Conservation (phyloP, 2,888 invertebrate genomes). For the Drosophila nr. medialis region DNA sequence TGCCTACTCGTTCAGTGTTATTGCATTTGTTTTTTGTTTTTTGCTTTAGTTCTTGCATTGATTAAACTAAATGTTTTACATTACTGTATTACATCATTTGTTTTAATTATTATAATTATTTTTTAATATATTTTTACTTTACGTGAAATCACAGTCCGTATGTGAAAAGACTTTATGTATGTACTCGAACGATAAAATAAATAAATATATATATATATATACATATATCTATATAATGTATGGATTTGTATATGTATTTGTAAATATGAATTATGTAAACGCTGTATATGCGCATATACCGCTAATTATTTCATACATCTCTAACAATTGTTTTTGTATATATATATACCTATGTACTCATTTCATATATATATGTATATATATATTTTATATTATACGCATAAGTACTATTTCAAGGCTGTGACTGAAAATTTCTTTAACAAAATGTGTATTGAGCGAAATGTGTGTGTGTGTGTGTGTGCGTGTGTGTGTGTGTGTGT, state of each 20-base stretch:
- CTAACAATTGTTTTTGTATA: slow-evolving; percentile 25
- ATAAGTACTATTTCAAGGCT: slow-evolving; percentile 58
- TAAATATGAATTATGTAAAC: slow-evolving; percentile 38
- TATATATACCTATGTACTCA: slow-evolving; percentile 31
- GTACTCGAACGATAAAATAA: slow-evolving; percentile 70
- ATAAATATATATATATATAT: slow-evolving; percentile 29
- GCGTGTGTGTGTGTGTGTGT: slow-evolving; percentile 6
- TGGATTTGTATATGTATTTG: slow-evolving; percentile 35
- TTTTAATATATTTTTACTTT: slow-evolving; percentile 68
- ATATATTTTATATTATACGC: slow-evolving; percentile 32
- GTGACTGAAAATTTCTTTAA: slow-evolving; percentile 47
- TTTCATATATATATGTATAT: slow-evolving; percentile 25
- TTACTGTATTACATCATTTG: slow-evolving; percentile 35
- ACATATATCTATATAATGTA: slow-evolving; percentile 18
- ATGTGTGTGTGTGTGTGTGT: slow-evolving; percentile 1
- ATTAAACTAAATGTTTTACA: slow-evolving; percentile 40
- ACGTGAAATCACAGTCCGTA: slow-evolving; percentile 85
- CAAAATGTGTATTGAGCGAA: slow-evolving; percentile 45
- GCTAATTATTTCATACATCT: slow-evolving; percentile 17
- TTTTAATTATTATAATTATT: slow-evolving; percentile 31
- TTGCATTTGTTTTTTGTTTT: not conserved
- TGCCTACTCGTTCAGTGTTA: slow-evolving; percentile 19
- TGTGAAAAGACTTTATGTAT: slow-evolving; percentile 84
- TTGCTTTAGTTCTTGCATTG: slow-evolving; percentile 10
- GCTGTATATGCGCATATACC: slow-evolving; percentile 24